phyloP scores from a whole-genome alignment of 2,113 vertebrate species.

The Platichthys flesus region DNA sequence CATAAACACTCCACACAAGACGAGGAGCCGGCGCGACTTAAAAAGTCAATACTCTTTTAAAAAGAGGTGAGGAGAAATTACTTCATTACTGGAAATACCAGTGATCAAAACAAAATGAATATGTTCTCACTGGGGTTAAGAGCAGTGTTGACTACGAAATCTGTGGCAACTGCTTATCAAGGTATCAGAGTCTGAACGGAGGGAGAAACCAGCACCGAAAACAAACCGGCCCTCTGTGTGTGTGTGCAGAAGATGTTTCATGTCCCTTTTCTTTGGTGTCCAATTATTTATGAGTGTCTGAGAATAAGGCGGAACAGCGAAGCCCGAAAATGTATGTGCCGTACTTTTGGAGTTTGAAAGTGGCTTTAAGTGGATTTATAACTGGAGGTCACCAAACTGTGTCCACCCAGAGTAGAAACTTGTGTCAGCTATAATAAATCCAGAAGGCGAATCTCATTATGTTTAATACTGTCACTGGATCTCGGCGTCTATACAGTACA shows the following conservation, averaged over 20 bases:
- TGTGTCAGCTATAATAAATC: conserved; percentile 69
- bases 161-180: conserved; percentile 29
- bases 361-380: conserved; percentile 64
- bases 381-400: conserved; percentile 65
- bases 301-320: conserved; percentile 24
- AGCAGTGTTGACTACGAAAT: conserved; percentile 39
- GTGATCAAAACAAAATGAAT: conserved; percentile 76
- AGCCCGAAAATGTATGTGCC: conserved; percentile 36
- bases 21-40: not conserved
- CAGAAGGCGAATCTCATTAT: conserved; percentile 63
- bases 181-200: not conserved
- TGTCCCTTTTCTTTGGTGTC: conserved; percentile 2
- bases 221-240: conserved; percentile 14
- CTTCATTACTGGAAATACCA: conserved; percentile 61
- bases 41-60: conserved; percentile 73
- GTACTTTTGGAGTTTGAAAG: conserved; percentile 48
- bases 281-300: conserved; percentile 45
- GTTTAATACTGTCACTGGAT: conserved; percentile 67
- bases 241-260: conserved; percentile 3
- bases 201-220: conserved; percentile 4
- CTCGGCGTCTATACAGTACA: conserved; percentile 40
- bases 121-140: conserved; percentile 51
- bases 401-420: conserved; percentile 57
- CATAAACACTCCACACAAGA: conserved; percentile 47
- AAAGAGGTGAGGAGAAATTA: conserved; percentile 62